phyloP scores from a whole-genome alignment of 2,797 vertebrate genomes.

The Sebastes paucispinis region DNA sequence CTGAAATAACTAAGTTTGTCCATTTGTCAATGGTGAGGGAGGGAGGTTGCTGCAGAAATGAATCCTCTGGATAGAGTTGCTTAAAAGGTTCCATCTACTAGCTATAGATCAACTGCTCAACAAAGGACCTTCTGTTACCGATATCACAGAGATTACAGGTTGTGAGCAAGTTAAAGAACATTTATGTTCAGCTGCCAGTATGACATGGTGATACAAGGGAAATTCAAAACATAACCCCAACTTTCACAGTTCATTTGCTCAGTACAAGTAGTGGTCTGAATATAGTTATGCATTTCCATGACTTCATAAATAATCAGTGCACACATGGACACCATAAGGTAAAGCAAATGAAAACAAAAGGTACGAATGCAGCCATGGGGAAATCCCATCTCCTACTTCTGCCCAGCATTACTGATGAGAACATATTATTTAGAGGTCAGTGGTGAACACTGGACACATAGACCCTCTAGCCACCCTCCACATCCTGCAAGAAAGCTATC shows the following conservation, averaged over 20 bases:
- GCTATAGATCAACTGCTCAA: background rate
- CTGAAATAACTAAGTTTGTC: background rate
- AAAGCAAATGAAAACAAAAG: constrained; percentile 15
- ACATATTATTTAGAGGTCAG: background rate
- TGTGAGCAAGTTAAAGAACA: background rate
- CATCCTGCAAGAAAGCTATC: background rate
- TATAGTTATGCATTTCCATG: constrained; percentile 23
- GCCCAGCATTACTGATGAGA: background rate
- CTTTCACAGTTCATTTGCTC: constrained; percentile 38
- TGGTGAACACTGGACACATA: background rate
- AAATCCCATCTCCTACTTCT: background rate
- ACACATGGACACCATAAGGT: constrained; percentile 29
- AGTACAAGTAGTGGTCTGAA: background rate
- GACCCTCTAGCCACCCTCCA: background rate
- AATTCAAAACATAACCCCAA: constrained; percentile 25
- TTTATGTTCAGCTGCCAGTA: constrained; percentile 4
- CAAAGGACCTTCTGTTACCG: too few species aligned
- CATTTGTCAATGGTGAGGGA: background rate
- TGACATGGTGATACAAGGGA: constrained; percentile 18
- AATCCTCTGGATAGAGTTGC: background rate
- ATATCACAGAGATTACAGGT: background rate
- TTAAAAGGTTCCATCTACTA: background rate
- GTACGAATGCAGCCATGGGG: background rate
- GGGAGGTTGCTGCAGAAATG: background rate
- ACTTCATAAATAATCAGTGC: constrained; percentile 30